These are phyloP conservation scores for Tethya wilhelma DNA, from an alignment of 37 sponge, comb jelly and placozoan genomes.

Conservation along the genomic window DNA sequence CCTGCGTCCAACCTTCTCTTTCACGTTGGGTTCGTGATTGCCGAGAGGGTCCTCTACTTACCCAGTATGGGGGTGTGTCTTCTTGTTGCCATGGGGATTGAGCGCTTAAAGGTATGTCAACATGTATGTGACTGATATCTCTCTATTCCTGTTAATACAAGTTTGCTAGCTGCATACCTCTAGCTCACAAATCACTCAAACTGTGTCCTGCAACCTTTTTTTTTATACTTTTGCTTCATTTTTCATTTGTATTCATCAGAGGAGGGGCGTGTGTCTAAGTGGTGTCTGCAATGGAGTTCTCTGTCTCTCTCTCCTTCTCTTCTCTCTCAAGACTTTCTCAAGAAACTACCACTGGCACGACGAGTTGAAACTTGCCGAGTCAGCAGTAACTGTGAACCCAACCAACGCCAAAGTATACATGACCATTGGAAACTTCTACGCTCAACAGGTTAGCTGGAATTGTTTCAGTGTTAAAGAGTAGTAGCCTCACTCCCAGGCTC, in stretches of 20 bases:
- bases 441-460: constrained; percentile 61
- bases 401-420: constrained; percentile 74
- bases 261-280: not conserved
- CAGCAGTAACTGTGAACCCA: constrained; percentile 69
- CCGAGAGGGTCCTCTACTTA: constrained; percentile 88
- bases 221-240: not conserved
- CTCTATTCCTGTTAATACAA: not conserved
- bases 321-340: constrained; percentile 60
- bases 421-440: constrained; percentile 70
- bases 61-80: constrained; percentile 91
- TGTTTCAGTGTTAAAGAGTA: not conserved
- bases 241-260: not conserved
- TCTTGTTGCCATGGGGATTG: constrained; percentile 61
- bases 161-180: not conserved
- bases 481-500: not conserved
- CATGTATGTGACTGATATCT: not conserved
- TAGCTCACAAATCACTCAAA: not conserved
- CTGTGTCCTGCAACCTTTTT: not conserved
- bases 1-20: constrained; percentile 85
- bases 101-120: not conserved
- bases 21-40: constrained; percentile 87
- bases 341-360: constrained; percentile 70
- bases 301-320: too few species aligned
- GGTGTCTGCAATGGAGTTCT: not conserved
- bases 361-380: constrained; percentile 33